Conservation (phyloP, 2,888 invertebrate species). For the Aphodius granarius region DNA sequence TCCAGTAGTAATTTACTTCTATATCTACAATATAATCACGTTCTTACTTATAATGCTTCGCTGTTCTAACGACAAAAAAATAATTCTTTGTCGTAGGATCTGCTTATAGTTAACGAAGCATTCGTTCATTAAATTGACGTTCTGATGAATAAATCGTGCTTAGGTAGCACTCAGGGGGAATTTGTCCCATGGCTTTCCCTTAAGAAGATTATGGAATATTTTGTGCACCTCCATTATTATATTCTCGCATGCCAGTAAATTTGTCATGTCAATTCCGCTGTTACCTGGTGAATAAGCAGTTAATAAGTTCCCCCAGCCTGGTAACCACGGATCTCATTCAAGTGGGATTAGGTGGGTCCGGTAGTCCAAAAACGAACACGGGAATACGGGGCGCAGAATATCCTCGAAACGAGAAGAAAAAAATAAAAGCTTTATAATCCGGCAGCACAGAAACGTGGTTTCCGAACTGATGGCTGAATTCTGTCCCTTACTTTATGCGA, state of each 20-base stretch:
- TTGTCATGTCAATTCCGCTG: conserved; percentile 9
- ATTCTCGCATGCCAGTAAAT: conserved; percentile 5
- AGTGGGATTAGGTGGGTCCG: not conserved
- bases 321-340: not conserved
- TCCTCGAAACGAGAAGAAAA: not conserved
- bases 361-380: not conserved
- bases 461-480: conserved; percentile 15
- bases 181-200: not conserved
- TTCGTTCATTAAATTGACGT: not conserved
- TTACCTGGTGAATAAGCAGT: not conserved
- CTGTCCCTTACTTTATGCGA: conserved; percentile 9
- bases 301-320: not conserved
- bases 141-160: not conserved
- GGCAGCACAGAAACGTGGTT: conserved; percentile 1
- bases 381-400: not conserved
- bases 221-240: not conserved
- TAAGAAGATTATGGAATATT: not conserved
- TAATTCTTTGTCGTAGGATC: not conserved
- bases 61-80: not conserved
- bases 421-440: conserved; percentile 1
- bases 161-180: not conserved
- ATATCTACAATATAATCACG: no score
- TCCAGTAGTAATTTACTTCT: no score
- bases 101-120: not conserved
- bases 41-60: no score